Evolutionary conservation across 2,797 vertebrate genomes (phyloP), one percentile per base, ranked within the genome.

Genomic region (Coccyzus lansbergi): DNA sequence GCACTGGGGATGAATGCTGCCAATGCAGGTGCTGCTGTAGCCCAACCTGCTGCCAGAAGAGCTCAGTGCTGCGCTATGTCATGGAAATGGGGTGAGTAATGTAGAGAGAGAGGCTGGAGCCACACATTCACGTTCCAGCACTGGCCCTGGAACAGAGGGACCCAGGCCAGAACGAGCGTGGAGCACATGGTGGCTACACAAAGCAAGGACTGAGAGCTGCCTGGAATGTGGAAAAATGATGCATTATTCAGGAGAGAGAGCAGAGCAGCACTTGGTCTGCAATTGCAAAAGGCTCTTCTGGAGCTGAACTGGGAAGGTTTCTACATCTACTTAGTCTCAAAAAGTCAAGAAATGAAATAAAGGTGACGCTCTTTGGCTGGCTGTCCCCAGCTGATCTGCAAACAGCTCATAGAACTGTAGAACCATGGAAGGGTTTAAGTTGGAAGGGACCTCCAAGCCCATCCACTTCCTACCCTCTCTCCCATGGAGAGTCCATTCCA

Each of bases 21-120:
- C 93, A 63, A 15, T 7, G 71, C 92, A 94, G 95, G 95, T 94
- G 92, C 0, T 77, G 89, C 79, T 40, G 44, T 0, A 25, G 83
- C 62, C 53, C 8, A 5, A 6, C 5, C 31, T 14, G 70, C 17
- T 38, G 88, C 64, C 72, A 48, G 3, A 22, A 2, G 0, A 38
- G 79, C 40, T 1, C 16, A 16, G 76, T 2, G 29, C 53, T 1
- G 15, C 2, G 26, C 5, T 2, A 48, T 44, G 86, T 83, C 46
- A 25, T 0, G 79, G 51, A 26, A 25, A n/a, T 24, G 46, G 46
- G 22, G 46, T 48, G 46, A 22, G 46, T 24, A 24, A 48, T 22
- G 46, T 20, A 48, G 21, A 48, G 44, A 46, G 21, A 48, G 46
- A 48, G n/a, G 19, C 52, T 8, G 48, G 1, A 51, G 48, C 51